phyloP scores from a whole-genome alignment of 1,140 invertebrate genomes.

The Philaenus spumarius region DNA sequence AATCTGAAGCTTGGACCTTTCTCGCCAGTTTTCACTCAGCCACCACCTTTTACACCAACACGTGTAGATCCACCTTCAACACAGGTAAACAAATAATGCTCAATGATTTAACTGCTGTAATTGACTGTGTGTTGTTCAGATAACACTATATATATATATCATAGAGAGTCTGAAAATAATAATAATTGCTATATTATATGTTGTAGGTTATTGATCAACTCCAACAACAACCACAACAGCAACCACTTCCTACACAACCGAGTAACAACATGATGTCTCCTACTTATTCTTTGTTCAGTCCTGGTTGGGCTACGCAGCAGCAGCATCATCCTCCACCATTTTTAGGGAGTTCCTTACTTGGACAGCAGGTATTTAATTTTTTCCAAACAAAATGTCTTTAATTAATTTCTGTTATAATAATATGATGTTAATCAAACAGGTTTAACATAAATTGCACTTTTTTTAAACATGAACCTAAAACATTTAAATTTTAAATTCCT shows the following conservation, averaged over 20 bases:
- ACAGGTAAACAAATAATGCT: not conserved
- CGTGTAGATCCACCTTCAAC: not conserved
- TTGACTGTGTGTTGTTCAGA: too few species aligned
- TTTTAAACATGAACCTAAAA: too few species aligned
- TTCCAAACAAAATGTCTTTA: too few species aligned
- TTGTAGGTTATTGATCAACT: too few species aligned
- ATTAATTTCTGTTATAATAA: too few species aligned
- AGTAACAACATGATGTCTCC: slow-evolving; percentile 22
- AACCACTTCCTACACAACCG: too few species aligned
- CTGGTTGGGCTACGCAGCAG: slow-evolving; percentile 39
- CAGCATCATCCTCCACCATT: slow-evolving; percentile 10
- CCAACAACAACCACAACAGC: too few species aligned
- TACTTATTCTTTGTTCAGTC: slow-evolving; percentile 61
- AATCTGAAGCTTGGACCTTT: not conserved
- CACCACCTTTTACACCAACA: not conserved
- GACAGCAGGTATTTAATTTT: slow-evolving; percentile 7
- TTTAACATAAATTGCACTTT: too few species aligned
- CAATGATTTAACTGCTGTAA: not conserved
- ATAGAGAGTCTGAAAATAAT: not conserved
- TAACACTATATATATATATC: too few species aligned
- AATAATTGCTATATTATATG: too few species aligned
- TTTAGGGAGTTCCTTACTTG: slow-evolving; percentile 6
- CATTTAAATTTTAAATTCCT: too few species aligned
- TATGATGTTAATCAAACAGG: too few species aligned
- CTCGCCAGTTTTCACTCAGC: not conserved